These are phyloP conservation scores for Lobophora halterata DNA, from an alignment of 2,888 invertebrate genomes.

Conservation along the genomic window DNA sequence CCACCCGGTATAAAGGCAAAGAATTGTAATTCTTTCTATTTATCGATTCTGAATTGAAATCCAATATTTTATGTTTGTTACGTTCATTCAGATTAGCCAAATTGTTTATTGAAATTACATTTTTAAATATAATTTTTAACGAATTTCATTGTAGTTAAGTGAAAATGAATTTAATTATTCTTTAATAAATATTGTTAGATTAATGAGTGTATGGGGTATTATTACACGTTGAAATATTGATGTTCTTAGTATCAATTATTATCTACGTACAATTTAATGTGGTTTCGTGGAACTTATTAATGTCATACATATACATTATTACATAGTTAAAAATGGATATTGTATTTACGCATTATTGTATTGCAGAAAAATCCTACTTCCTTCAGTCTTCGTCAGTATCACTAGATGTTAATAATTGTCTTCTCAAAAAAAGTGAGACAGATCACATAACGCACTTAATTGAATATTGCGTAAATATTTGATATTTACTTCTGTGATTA, in stretches of 20 bases:
- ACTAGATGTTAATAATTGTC: slow-evolving; percentile 31
- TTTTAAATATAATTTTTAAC: slow-evolving; percentile 61
- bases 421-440: slow-evolving; percentile 36
- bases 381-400: slow-evolving; percentile 29
- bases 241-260: slow-evolving; percentile 64
- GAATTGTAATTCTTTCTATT: slow-evolving; percentile 52
- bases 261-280: slow-evolving; percentile 52
- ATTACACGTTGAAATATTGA: slow-evolving; percentile 55
- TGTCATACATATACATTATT: slow-evolving; percentile 36
- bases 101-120: slow-evolving; percentile 63
- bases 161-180: slow-evolving; percentile 61
- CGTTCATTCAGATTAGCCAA: slow-evolving; percentile 64
- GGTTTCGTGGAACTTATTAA: slow-evolving; percentile 56
- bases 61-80: slow-evolving; percentile 65
- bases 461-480: slow-evolving; percentile 65
- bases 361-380: slow-evolving; percentile 39
- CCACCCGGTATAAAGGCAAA: slow-evolving; percentile 68
- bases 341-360: slow-evolving; percentile 55
- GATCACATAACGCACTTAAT: slow-evolving; percentile 51
- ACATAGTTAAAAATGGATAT: slow-evolving; percentile 50
- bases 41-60: slow-evolving; percentile 50
- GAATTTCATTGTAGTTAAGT: slow-evolving; percentile 67
- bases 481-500: slow-evolving; percentile 77
- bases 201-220: slow-evolving; percentile 59
- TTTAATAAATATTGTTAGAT: slow-evolving; percentile 50